Evolutionary conservation across 2,797 vertebrate genomes (phyloP), one percentile per base, ranked within the genome.

Genomic region (Carcharodon carcharias): DNA sequence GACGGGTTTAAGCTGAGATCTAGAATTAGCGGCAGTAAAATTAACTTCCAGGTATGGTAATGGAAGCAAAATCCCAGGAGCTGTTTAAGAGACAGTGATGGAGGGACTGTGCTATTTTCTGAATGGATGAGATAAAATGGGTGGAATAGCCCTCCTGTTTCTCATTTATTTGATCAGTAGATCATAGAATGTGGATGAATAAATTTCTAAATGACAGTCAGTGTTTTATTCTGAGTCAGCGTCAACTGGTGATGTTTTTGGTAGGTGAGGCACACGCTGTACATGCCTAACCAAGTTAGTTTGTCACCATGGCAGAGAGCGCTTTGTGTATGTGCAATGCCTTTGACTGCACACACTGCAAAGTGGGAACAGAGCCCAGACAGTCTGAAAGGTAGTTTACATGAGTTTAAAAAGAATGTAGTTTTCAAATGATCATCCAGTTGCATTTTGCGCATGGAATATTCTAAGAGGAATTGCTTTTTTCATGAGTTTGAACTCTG

Each of bases 361-460:
- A 67, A 3, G 61, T 63, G 63, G n/a, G n/a, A 67, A 40, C 8
- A 21, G n/a, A 65, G n/a, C 35, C 61, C n/a, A 93, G 91, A 21
- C 58, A 40, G 1, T 40, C 91, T 16, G 23, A 7, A 61, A 6
- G 21, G 91, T 40, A 23, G n/a, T 21, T 65, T 26, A 65, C 11
- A 63, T 12, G n/a, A n/a, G 63, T 23, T 40, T 63, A 1, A n/a
- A 31, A 56, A 63, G 23, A 65, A 67, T 93, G 11, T 14, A 58
- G 56, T 58, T 91, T 91, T 91, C 91, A 93, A 58, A 35, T 88
- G 50, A 58, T 89, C 87, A 56, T 56, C n/a, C 56, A 91, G 58
- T 63, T 58, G 58, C 91, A 65, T 63, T 63, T 92, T 18, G 58
- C 35, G 8, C 54, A 28, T 28, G 88, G 58, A 63, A 63, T 89